Percentiles rank a stretch among this genome's conserved stretches.
Conservation (phyloP, 2,797 vertebrate species). For the Lycodopsis pacificus region DNA sequence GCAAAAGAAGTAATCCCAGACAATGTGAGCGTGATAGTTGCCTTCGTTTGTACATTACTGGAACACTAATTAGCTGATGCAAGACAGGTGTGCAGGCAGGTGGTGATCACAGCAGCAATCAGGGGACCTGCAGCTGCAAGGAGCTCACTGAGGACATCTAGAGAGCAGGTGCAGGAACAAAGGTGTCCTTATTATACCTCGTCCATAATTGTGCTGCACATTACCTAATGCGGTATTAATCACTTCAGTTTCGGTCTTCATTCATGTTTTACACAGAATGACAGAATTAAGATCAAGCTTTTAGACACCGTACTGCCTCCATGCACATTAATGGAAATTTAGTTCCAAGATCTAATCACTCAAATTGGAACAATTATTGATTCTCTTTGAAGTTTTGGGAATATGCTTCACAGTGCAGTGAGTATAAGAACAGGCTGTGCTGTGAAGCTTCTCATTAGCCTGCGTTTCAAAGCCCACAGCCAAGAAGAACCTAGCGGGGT, state of each 20-base stretch:
- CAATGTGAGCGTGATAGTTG: background rate
- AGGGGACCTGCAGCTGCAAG: background rate
- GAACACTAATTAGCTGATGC: background rate
- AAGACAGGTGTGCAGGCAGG: background rate
- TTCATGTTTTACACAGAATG: background rate
- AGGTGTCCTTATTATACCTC: background rate
- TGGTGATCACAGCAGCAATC: background rate
- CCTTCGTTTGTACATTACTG: background rate
- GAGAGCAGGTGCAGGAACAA: background rate
- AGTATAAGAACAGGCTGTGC: background rate
- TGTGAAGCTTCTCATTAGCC: constrained; percentile 34
- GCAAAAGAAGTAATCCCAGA: background rate
- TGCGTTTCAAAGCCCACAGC: constrained; percentile 17
- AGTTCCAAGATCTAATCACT: constrained; percentile 20
- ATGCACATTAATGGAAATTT: constrained; percentile 4
- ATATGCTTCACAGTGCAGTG: background rate
- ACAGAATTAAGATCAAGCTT: constrained; percentile 12
- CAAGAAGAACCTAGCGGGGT: constrained; percentile 11
- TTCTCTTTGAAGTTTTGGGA: constrained; percentile 26
- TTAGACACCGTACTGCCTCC: background rate
- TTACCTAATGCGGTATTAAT: background rate
- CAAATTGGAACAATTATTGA: constrained; percentile 24
- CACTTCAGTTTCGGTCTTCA: background rate
- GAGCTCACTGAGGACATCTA: background rate
- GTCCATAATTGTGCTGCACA: background rate